Percentiles rank a stretch among this genome's conserved stretches.
Evolutionary conservation across 2,888 invertebrate genomes (phyloP).

Genomic region (Trypoxylon attenuatum): DNA sequence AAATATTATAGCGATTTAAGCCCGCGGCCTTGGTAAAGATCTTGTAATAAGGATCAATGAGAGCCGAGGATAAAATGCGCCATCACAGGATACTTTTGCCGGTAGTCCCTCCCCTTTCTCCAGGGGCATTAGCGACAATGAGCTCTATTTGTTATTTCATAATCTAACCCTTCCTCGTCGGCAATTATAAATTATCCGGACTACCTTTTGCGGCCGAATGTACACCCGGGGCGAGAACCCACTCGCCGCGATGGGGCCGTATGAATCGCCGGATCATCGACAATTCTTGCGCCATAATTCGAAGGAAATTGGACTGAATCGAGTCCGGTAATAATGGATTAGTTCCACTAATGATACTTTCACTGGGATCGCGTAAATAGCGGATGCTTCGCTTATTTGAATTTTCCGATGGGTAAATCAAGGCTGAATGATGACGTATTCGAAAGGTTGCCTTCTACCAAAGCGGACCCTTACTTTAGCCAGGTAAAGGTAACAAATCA

Average conservation of each 20-base stretch:
- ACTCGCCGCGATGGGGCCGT: no score
- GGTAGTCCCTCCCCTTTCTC: constrained; percentile 16
- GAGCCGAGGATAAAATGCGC: constrained; percentile 31
- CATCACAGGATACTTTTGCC: constrained; percentile 15
- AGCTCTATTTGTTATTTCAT: constrained; percentile 27
- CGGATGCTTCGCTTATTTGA: constrained; percentile 43
- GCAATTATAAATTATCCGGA: constrained; percentile 21
- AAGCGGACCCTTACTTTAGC: constrained; percentile 43
- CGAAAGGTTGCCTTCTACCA: constrained; percentile 34
- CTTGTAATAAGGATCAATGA: constrained; percentile 63
- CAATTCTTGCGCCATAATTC: neutral
- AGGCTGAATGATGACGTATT: constrained; percentile 29
- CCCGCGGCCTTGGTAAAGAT: constrained; percentile 56
- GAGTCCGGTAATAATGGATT: constrained; percentile 7
- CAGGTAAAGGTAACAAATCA: constrained; percentile 60
- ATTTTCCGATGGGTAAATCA: constrained; percentile 48
- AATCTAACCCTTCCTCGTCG: neutral
- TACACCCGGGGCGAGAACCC: neutral
- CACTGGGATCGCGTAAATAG: constrained; percentile 41
- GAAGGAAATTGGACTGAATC: constrained; percentile 13
- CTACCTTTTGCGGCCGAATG: neutral
- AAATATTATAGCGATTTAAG: constrained; percentile 59
- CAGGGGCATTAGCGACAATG: constrained; percentile 30
- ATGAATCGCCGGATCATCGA: neutral
- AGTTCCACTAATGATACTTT: constrained; percentile 37